Evolutionary conservation across 2,113 vertebrate species (phyloP).

Genomic region (Lycaon pictus): DNA sequence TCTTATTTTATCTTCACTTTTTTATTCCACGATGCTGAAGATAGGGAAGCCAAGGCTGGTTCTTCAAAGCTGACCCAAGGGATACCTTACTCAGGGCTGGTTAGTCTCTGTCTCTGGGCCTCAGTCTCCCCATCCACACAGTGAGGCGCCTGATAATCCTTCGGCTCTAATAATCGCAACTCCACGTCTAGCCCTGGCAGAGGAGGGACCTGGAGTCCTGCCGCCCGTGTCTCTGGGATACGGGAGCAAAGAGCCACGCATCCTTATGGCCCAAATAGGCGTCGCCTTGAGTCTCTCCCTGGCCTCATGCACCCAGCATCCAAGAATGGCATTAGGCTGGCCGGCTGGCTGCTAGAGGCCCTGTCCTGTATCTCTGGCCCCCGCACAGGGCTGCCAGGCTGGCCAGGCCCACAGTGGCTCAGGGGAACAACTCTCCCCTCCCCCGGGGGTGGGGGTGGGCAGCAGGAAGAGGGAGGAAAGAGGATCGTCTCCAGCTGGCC

Average conservation of each 20-base stretch:
- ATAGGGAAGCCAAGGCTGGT: no score
- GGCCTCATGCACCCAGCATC: neutral
- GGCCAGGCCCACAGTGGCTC: neutral
- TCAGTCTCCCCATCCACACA: neutral
- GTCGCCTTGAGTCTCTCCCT: neutral
- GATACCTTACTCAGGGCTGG: no score
- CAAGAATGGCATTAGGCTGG: neutral
- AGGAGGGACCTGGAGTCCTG: neutral
- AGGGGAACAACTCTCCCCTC: neutral
- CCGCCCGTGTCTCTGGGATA: neutral
- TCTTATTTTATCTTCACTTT: neutral
- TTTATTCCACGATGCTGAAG: neutral
- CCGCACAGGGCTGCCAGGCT: neutral
- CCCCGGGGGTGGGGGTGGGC: neutral
- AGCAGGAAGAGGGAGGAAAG: conserved; percentile 33
- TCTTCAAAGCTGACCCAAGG: neutral
- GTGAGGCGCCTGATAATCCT: neutral
- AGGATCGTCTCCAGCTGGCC: conserved; percentile 77
- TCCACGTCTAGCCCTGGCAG: neutral
- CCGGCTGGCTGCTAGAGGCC: neutral
- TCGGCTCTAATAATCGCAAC: neutral
- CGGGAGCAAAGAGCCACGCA: neutral
- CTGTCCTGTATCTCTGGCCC: neutral
- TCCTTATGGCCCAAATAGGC: neutral
- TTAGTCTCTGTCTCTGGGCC: neutral